A percentile compares a stretch with the other conserved stretches of the same genome.
phyloP scores from a whole-genome alignment of 2,888 invertebrate genomes.

The Eupithecia subfuscata region DNA sequence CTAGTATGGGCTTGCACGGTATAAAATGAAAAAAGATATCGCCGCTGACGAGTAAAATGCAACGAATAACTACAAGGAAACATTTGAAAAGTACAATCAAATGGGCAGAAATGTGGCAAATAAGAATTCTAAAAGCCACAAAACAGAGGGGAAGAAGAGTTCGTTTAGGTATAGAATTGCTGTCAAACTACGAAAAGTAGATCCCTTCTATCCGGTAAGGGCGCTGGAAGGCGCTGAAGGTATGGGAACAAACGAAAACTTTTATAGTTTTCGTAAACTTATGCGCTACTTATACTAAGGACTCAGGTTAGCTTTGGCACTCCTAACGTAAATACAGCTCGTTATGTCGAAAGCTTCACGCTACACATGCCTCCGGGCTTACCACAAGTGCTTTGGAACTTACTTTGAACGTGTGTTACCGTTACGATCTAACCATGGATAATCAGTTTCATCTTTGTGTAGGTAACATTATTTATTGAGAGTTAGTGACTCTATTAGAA shows the following conservation, averaged over 20 bases:
- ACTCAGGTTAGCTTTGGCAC: constrained; percentile 53
- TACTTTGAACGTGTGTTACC: background rate
- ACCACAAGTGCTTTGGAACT: constrained; percentile 3
- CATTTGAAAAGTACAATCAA: background rate
- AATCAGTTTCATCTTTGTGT: background rate
- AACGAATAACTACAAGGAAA: background rate
- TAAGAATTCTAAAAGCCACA: background rate
- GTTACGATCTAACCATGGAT: constrained; percentile 2
- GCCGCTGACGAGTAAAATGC: background rate
- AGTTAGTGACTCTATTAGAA: background rate
- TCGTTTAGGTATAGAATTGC: background rate
- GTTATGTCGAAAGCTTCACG: constrained; percentile 72
- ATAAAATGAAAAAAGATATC: background rate
- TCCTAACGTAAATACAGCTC: constrained; percentile 63
- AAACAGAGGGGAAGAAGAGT: background rate
- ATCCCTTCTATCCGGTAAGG: background rate
- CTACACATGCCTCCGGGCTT: constrained; percentile 56
- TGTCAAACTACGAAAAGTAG: background rate
- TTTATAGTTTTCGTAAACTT: too few species aligned
- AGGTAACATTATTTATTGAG: background rate
- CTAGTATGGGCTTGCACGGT: background rate
- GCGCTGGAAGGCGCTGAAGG: background rate
- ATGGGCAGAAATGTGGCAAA: background rate
- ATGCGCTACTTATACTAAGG: background rate
- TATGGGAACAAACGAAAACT: background rate